Evolutionary conservation across 2,888 invertebrate species (phyloP), one percentile per base, ranked within the genome.

Genomic region (Carterocephalus palaemon): DNA sequence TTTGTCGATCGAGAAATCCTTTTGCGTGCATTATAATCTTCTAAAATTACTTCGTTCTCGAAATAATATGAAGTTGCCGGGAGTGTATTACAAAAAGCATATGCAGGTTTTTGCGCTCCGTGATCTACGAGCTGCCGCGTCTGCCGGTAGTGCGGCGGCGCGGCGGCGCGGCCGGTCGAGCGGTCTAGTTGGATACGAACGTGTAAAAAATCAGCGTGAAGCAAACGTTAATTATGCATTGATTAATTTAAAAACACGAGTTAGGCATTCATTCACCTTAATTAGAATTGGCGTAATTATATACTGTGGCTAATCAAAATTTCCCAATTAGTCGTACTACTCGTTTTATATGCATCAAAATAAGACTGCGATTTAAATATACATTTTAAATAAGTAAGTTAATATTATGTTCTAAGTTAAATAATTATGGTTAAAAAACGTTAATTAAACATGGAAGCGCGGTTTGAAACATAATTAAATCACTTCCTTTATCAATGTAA

Each of bases 1-100:
- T 75, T 73, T 71, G 56, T 29, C 46, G 47, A 53, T 53, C 39
- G 50, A 52, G 31, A 47, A 54, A 54, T 58, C 54, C 56, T 60
- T 60, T 50, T 45, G 24, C 47, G 47, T 49, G 43, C 24, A 5
- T 49, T 42, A 13, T 49, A 59, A 58, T 54, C 52, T 51, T 60
- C 55, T 64, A 53, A 51, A 51, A 56, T 65, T 63, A 57, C 61
- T 48, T 33, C 31, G 46, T 46, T 36, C 33, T 9, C 6, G 17
- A 33, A 24, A 28, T n/a, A n/a, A n/a, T 29, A 9, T 39, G 31
- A 43, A 34, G 29, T 32, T 34, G 19, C 41, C 34, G 28, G 23
- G 9, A 19, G 6, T 16, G 6, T 8, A 24, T 17, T 23, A 23
- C 9, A 32, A 40, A 39, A 39, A 8, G 6, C 19, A 15, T 36